Conservation (phyloP, 1,140 invertebrate species). For the Oedothorax gibbosus region DNA sequence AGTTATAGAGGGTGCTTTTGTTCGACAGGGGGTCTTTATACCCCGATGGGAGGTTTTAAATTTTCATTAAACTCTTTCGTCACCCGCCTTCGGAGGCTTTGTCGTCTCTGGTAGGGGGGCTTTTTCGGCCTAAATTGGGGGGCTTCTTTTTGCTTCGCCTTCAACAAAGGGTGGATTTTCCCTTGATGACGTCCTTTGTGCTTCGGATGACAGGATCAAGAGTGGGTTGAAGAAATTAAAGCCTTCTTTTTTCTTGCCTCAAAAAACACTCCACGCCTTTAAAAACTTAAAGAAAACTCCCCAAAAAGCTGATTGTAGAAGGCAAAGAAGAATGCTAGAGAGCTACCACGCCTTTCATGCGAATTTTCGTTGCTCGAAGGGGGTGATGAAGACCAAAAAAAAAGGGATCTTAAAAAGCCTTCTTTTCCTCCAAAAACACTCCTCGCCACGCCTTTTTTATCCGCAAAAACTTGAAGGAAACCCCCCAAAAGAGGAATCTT, state of each 20-base stretch:
- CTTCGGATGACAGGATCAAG: conserved; percentile 52
- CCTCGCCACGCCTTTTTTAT: not conserved
- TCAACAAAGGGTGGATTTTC: conserved; percentile 29
- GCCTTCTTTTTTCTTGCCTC: not conserved
- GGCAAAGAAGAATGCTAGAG: not conserved
- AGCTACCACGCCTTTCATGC: not conserved
- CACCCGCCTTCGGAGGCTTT: conserved; percentile 30
- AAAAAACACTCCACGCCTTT: conserved; percentile 25
- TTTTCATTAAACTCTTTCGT: conserved; percentile 62
- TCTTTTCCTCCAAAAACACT: not conserved
- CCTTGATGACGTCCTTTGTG: conserved; percentile 48
- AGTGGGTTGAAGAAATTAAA: conserved; percentile 5
- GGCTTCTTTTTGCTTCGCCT: not conserved
- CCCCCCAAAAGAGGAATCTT: too few species aligned
- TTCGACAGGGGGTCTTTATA: conserved; percentile 10
- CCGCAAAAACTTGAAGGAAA: too few species aligned
- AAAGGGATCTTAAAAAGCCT: conserved; percentile 29
- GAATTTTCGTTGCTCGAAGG: conserved; percentile 6
- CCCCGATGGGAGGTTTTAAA: conserved; percentile 45
- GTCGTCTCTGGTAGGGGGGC: conserved; percentile 18
- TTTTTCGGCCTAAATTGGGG: conserved; percentile 3
- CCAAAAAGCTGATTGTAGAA: conserved; percentile 2
- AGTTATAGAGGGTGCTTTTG: too few species aligned
- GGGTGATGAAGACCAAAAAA: not conserved
- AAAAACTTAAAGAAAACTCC: not conserved